Conservation (phyloP, 2,888 invertebrate genomes). For the Crossocerus cetratus region DNA sequence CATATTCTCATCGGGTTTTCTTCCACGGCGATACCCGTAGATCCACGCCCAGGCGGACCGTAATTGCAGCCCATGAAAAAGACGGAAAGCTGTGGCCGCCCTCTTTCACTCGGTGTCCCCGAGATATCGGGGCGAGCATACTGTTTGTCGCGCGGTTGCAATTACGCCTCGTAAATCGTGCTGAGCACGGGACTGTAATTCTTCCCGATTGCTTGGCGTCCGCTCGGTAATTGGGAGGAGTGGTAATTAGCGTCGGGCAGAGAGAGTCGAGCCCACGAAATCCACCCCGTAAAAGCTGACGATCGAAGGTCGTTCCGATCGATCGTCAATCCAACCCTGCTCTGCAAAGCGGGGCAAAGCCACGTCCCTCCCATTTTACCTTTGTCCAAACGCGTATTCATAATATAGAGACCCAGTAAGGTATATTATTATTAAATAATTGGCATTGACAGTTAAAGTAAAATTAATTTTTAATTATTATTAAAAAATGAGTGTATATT, state of each 20-base stretch:
- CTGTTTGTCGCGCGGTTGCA: slow-evolving; percentile 58
- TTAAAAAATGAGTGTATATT: no score
- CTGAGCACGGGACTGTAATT: slow-evolving; percentile 53
- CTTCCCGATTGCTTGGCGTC: slow-evolving; percentile 50
- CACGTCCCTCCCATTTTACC: background rate
- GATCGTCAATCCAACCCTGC: background rate
- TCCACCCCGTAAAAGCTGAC: background rate
- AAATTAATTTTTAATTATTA: no score
- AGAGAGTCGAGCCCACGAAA: background rate
- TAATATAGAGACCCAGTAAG: no score
- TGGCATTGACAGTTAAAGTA: no score
- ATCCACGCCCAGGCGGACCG: slow-evolving; percentile 59
- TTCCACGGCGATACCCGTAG: slow-evolving; percentile 51
- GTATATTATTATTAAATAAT: no score
- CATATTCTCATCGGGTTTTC: slow-evolving; percentile 50
- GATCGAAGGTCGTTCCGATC: background rate
- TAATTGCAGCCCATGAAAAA: slow-evolving; percentile 57
- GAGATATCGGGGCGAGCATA: slow-evolving; percentile 16
- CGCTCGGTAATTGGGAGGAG: slow-evolving; percentile 37
- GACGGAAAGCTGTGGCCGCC: slow-evolving; percentile 29
- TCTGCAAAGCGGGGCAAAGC: no score
- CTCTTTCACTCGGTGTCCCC: slow-evolving; percentile 14
- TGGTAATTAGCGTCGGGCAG: slow-evolving; percentile 34
- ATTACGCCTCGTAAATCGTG: slow-evolving; percentile 69
- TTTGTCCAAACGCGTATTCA: background rate